A percentile compares a stretch with the other conserved stretches of the same genome.
phyloP scores from a whole-genome alignment of 1,140 invertebrate genomes.

The Drosophila elegans region DNA sequence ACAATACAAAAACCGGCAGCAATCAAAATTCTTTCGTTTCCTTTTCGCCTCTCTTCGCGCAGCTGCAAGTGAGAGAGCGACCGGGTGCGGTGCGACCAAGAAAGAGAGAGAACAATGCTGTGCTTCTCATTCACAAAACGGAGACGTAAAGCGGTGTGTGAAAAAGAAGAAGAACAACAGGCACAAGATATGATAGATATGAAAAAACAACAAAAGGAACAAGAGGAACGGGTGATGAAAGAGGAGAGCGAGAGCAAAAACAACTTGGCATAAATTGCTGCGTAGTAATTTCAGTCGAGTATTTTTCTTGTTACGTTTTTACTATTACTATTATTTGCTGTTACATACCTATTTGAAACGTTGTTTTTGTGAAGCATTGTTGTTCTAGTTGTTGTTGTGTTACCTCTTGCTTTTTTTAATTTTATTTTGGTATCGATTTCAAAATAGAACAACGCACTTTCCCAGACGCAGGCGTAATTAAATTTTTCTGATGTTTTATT shows the following conservation, averaged over 20 bases:
- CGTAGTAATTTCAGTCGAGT: slow-evolving; percentile 80
- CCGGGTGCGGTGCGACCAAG: slow-evolving; percentile 18
- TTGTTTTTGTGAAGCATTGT: slow-evolving; percentile 22
- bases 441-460: slow-evolving; percentile 82
- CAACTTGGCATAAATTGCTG: slow-evolving; percentile 81
- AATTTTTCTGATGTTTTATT: slow-evolving; percentile 62
- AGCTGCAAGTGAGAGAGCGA: slow-evolving; percentile 16
- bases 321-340: slow-evolving; percentile 8
- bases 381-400: slow-evolving; percentile 6
- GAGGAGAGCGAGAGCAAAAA: slow-evolving; percentile 27
- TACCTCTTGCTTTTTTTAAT: slow-evolving; percentile 24
- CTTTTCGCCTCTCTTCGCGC: slow-evolving; percentile 27
- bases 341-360: slow-evolving; percentile 30
- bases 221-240: slow-evolving; percentile 36
- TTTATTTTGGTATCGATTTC: slow-evolving; percentile 81
- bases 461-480: slow-evolving; percentile 65
- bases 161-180: slow-evolving; percentile 53
- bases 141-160: slow-evolving; percentile 28
- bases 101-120: slow-evolving; percentile 38
- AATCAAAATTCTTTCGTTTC: slow-evolving; percentile 35
- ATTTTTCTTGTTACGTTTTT: slow-evolving; percentile 57
- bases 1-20: slow-evolving; percentile 31
- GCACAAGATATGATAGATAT: slow-evolving; percentile 79
- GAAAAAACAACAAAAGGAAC: slow-evolving; percentile 63
- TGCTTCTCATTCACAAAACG: slow-evolving; percentile 73